Evolutionary conservation across 2,797 vertebrate genomes (phyloP).

Genomic region (Pseudochaenichthys georgianus): DNA sequence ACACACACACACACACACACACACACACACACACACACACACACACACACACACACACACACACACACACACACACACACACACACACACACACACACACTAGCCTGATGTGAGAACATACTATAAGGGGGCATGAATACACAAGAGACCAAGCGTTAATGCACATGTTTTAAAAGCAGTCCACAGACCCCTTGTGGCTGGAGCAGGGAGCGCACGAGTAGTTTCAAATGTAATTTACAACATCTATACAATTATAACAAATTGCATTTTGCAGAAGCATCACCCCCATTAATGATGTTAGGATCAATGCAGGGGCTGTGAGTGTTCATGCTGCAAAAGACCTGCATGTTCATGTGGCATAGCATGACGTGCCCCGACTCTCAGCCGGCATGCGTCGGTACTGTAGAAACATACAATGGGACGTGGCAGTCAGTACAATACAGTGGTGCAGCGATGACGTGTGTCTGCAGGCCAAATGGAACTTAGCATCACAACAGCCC

Average conservation of each 20-base stretch:
- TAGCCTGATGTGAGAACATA: neutral
- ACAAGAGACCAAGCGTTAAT: neutral
- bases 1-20: neutral
- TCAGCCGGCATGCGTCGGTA: no score
- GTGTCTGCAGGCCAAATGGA: no score
- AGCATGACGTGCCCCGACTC: neutral
- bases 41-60: neutral
- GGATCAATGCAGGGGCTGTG: neutral
- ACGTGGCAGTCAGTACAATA: no score
- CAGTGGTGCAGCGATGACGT: no score
- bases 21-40: neutral
- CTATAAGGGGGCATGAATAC: neutral
- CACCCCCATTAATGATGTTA: neutral
- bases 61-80: conserved; percentile 1
- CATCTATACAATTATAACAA: neutral
- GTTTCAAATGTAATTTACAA: neutral
- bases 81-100: neutral
- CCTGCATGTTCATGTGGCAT: neutral
- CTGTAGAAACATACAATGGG: neutral
- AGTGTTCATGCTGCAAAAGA: neutral
- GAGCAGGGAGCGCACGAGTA: no score
- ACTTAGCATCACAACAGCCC: no score
- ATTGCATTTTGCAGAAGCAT: neutral
- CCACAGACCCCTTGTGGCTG: neutral
- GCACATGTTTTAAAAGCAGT: neutral